A percentile compares a stretch with the other conserved stretches of the same genome.
These are phyloP conservation scores for Phymorhynchus buccinoides DNA, from an alignment of 1,140 invertebrate genomes.

Conservation along the genomic window DNA sequence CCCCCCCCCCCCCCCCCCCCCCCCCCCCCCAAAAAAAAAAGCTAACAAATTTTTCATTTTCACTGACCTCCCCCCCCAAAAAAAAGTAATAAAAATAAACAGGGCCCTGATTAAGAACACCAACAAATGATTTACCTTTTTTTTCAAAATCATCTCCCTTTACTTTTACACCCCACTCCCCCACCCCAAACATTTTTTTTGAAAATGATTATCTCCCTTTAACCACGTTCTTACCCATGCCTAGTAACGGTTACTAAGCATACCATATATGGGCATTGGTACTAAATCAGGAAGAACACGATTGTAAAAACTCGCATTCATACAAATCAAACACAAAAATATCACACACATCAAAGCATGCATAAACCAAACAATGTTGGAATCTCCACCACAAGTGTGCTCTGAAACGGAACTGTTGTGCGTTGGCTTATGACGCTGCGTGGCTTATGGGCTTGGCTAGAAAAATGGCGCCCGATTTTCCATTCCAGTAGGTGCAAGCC, in stretches of 20 bases:
- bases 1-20: too few relatives aligned
- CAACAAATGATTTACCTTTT: too few relatives aligned
- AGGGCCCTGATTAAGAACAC: too few relatives aligned
- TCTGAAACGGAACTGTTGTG: neutral
- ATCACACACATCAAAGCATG: neutral
- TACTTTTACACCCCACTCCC: too few relatives aligned
- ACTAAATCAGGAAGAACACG: neutral
- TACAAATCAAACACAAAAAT: constrained; percentile 18
- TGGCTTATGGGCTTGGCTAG: neutral
- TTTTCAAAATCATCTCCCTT: too few relatives aligned
- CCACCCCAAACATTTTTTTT: too few relatives aligned
- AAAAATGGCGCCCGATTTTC: constrained; percentile 11
- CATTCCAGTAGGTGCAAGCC: neutral
- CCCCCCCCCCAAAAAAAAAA: too few relatives aligned
- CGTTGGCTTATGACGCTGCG: too few relatives aligned
- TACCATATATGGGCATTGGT: constrained; percentile 18
- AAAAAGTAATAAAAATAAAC: too few relatives aligned
- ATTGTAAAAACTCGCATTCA: neutral
- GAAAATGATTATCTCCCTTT: neutral
- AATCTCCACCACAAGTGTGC: neutral
- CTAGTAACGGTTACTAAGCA: constrained; percentile 32
- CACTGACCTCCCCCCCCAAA: too few relatives aligned
- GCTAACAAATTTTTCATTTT: too few relatives aligned
- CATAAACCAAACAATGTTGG: neutral
- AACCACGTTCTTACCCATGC: neutral